phyloP scores from a whole-genome alignment of 2,888 invertebrate genomes.

The Minunthozetes semirufus region DNA sequence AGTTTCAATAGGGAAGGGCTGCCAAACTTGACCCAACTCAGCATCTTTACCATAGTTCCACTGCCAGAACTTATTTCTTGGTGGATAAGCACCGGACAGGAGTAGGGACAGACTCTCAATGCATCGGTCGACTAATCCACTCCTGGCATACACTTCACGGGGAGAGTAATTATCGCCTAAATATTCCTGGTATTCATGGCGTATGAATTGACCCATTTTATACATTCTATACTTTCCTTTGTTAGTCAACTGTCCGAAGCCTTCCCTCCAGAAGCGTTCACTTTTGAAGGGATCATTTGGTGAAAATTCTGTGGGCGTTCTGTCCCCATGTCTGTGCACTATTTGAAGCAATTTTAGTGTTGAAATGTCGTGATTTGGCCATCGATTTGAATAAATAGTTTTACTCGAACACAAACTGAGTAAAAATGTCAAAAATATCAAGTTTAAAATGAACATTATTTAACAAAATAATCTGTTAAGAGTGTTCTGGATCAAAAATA shows the following conservation, averaged over 20 bases:
- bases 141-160: constrained; percentile 20
- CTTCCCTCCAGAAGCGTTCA: constrained; percentile 31
- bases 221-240: constrained; percentile 35
- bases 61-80: not conserved
- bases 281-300: constrained; percentile 35
- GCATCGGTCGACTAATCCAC: constrained; percentile 28
- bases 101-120: constrained; percentile 30
- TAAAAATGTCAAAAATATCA: too few relatives aligned
- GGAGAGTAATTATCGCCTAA: constrained; percentile 18
- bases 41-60: not conserved
- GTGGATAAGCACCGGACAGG: constrained; percentile 26
- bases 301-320: constrained; percentile 21
- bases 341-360: constrained; percentile 29
- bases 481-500: too few relatives aligned
- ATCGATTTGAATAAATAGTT: not conserved
- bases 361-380: constrained; percentile 21
- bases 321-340: constrained; percentile 36
- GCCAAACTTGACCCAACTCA: constrained; percentile 16
- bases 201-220: constrained; percentile 32
- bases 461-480: too few relatives aligned
- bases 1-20: constrained; percentile 28
- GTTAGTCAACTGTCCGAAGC: constrained; percentile 26
- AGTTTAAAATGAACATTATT: too few relatives aligned
- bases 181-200: constrained; percentile 12
- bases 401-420: too few relatives aligned